These are phyloP conservation scores for Phylloscopus trochilus DNA, from an alignment of 2,113 vertebrate species.

Conservation along the genomic window DNA sequence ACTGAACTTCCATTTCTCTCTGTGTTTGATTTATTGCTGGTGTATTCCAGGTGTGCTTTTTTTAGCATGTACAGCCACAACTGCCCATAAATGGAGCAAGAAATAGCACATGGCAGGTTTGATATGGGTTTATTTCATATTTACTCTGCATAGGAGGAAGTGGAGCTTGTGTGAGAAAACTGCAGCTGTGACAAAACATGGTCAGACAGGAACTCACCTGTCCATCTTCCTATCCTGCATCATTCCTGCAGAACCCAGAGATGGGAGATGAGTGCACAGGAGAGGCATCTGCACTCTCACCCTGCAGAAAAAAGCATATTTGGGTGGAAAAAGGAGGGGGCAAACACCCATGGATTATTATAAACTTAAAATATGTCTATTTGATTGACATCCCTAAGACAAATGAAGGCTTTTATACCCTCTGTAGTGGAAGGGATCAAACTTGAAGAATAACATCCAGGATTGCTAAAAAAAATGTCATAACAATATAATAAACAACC, in stretches of 20 bases:
- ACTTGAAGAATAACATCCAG: background rate
- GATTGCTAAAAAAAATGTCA: background rate
- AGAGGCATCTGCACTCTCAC: background rate
- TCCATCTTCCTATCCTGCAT: rapidly evolving
- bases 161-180: background rate
- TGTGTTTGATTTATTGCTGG: background rate
- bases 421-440: background rate
- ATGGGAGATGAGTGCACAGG: background rate
- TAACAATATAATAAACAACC: background rate
- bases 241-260: background rate
- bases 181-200: background rate
- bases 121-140: rapidly evolving
- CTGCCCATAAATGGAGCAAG: background rate
- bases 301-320: background rate
- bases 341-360: background rate
- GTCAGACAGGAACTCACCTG: background rate
- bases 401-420: background rate
- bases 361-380: background rate
- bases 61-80: background rate
- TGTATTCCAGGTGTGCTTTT: background rate
- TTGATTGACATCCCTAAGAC: background rate
- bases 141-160: background rate
- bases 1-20: background rate
- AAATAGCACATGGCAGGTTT: background rate
- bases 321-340: background rate